Conservation (phyloP, 2,888 invertebrate genomes). For the Polietes domitor region DNA sequence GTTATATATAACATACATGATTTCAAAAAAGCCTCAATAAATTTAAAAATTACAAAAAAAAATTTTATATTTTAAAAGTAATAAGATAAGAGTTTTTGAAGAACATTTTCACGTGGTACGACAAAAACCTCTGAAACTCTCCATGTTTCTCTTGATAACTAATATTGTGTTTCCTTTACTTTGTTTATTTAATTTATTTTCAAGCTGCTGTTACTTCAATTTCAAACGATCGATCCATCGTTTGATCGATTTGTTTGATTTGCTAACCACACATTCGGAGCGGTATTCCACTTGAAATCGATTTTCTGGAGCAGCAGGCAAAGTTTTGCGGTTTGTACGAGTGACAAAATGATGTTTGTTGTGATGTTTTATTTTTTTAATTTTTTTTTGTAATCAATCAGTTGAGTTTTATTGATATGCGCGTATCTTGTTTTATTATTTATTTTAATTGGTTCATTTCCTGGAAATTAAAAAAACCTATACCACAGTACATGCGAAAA, state of each 20-base stretch:
- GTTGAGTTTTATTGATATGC: neutral
- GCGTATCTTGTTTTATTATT: neutral
- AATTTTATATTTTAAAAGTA: too few species aligned
- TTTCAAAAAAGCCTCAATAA: too few species aligned
- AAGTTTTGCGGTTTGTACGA: slow-evolving; percentile 15
- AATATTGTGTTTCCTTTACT: too few species aligned
- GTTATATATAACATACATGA: too few species aligned
- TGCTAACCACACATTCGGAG: neutral
- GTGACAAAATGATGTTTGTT: neutral
- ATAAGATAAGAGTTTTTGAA: too few species aligned
- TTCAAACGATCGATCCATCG: neutral
- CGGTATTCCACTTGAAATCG: neutral
- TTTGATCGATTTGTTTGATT: neutral
- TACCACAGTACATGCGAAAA: neutral
- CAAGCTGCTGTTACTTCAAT: neutral
- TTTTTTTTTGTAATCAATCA: neutral
- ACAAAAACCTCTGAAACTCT: too few species aligned
- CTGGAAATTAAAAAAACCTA: neutral
- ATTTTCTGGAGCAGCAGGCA: slow-evolving; percentile 1
- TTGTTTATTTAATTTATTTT: neutral
- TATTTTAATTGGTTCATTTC: neutral
- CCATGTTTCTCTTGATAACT: too few species aligned
- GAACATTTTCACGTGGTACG: too few species aligned
- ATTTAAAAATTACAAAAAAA: too few species aligned
- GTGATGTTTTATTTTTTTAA: neutral